phyloP scores from a whole-genome alignment of 2,797 vertebrate genomes.

The Hypotaenidia okinawae region DNA sequence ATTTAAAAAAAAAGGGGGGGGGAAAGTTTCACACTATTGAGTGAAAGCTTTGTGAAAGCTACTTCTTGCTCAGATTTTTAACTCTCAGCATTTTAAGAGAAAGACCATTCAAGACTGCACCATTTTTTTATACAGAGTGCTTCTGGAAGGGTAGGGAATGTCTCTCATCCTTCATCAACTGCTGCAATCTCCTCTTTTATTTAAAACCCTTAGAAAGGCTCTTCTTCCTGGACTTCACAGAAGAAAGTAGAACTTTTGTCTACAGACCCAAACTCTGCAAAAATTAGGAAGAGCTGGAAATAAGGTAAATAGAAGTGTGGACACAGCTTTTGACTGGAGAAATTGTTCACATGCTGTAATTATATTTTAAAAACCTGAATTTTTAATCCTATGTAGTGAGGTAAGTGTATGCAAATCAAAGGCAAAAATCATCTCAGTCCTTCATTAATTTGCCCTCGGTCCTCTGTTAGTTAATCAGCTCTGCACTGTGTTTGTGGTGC shows the following conservation, averaged over 20 bases:
- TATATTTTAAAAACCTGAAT: not conserved
- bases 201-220: not conserved
- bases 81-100: not conserved
- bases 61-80: slow-evolving; percentile 1
- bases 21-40: slow-evolving; percentile 21
- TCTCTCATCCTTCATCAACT: not conserved
- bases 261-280: not conserved
- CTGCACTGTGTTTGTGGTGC: not conserved
- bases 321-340: not conserved
- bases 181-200: not conserved
- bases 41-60: slow-evolving; percentile 15
- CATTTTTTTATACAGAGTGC: not conserved
- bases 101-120: not conserved
- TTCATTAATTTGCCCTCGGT: not conserved
- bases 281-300: not conserved
- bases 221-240: not conserved
- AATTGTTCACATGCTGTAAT: not conserved
- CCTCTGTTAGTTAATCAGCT: not conserved
- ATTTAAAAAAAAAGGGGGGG: not conserved
- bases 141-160: not conserved
- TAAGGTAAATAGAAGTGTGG: not conserved
- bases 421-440: not conserved
- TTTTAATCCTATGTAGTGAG: not conserved
- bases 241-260: not conserved
- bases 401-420: not conserved